Conservation (phyloP, 2,888 invertebrate species). For the Pristionchus maxplancki region DNA sequence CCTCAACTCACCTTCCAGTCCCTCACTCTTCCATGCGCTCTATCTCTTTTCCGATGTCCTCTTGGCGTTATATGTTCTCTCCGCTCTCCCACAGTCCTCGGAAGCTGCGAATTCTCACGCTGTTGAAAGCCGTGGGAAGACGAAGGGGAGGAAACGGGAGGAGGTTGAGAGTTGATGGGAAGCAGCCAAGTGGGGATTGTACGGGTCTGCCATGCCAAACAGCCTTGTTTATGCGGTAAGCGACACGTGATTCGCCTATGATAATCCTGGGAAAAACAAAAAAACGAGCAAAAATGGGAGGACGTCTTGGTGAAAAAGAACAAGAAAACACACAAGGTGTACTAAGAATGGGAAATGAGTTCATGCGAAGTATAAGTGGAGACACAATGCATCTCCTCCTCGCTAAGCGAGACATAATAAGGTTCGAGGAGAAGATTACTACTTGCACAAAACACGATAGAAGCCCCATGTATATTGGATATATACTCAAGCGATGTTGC, state of each 20-base stretch:
- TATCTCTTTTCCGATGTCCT: background rate
- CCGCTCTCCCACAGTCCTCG: constrained; percentile 36
- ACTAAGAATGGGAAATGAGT: background rate
- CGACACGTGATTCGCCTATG: background rate
- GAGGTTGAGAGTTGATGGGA: constrained; percentile 7
- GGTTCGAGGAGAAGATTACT: background rate
- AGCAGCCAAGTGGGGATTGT: constrained; percentile 4
- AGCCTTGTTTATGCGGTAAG: background rate
- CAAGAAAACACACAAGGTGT: background rate
- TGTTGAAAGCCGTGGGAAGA: constrained; percentile 21
- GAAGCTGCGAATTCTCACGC: constrained; percentile 43
- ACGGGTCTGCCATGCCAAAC: background rate
- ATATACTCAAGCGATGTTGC: background rate
- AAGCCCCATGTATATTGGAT: background rate
- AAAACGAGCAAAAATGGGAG: background rate
- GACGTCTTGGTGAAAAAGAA: background rate
- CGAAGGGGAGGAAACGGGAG: background rate
- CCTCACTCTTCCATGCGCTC: background rate
- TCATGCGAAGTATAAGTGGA: background rate
- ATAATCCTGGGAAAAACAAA: background rate
- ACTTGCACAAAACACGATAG: constrained; percentile 16
- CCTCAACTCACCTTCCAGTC: background rate
- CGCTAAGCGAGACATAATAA: constrained; percentile 2
- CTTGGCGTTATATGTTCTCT: constrained; percentile 13
- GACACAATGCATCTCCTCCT: background rate